Percentiles rank a stretch among this genome's conserved stretches.
These are phyloP conservation scores for Ceraclea dissimilis DNA, from an alignment of 2,888 invertebrate genomes.

Conservation along the genomic window DNA sequence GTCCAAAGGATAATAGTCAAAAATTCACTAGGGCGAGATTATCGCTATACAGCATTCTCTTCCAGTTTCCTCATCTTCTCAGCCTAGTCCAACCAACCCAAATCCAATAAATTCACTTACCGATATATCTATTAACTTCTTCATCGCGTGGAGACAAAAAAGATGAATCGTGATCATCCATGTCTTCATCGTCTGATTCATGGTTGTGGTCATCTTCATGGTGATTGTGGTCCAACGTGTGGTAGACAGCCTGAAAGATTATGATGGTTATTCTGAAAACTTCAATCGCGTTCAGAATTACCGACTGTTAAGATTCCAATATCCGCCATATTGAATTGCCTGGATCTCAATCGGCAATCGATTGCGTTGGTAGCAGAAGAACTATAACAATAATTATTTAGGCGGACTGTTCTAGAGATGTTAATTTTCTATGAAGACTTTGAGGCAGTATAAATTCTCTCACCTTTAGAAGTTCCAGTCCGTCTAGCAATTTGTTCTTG, in stretches of 20 bases:
- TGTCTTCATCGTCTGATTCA: slow-evolving; percentile 33
- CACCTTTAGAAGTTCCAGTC: slow-evolving; percentile 73
- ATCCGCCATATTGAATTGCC: no score
- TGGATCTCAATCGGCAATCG: no score
- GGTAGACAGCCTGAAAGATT: slow-evolving; percentile 59
- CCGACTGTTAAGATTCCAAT: neutral
- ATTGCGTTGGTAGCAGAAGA: no score
- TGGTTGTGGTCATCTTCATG: slow-evolving; percentile 36
- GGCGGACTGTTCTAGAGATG: slow-evolving; percentile 59
- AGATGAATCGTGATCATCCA: slow-evolving; percentile 34
- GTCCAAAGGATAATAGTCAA: no score
- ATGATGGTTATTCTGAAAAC: neutral
- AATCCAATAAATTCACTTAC: slow-evolving; percentile 34
- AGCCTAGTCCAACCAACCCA: no score
- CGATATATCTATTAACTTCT: slow-evolving; percentile 33
- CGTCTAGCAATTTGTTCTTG: slow-evolving; percentile 82
- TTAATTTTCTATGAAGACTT: neutral
- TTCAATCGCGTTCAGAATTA: no score
- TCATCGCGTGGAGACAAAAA: slow-evolving; percentile 15
- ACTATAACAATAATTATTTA: no score
- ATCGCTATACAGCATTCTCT: no score
- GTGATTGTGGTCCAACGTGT: slow-evolving; percentile 59
- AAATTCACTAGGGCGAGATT: no score
- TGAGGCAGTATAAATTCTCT: no score
- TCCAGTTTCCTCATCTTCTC: no score